These are phyloP conservation scores for Oryzias sinensis DNA, from an alignment of 2,797 vertebrate genomes.

Conservation along the genomic window DNA sequence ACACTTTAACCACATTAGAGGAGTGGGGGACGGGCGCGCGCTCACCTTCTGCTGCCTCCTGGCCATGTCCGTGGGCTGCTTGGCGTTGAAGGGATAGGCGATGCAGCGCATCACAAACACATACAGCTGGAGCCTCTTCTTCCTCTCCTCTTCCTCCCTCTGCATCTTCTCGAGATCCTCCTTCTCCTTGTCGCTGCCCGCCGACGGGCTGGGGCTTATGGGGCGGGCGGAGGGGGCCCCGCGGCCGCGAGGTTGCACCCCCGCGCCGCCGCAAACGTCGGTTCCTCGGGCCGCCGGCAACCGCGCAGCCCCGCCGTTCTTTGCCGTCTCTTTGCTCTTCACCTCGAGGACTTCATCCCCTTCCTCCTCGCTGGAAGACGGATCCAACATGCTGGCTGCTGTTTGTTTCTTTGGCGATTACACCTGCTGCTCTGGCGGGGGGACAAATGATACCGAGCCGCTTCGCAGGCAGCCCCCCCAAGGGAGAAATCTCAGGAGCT, in stretches of 20 bases:
- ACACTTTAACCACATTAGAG: too few species aligned
- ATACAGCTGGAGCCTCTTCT: conserved; percentile 95
- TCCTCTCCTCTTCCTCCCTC: conserved; percentile 93
- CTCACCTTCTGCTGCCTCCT: conserved; percentile 97
- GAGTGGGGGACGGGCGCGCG: not conserved
- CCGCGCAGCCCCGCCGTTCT: conserved; percentile 73
- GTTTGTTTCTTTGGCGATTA: conserved; percentile 3
- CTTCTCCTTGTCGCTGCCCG: conserved; percentile 94
- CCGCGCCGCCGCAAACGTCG: conserved; percentile 73
- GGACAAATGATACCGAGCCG: conserved; percentile 24
- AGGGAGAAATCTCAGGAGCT: too few species aligned
- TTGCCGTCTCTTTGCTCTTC: conserved; percentile 85
- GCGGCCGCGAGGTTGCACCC: conserved; percentile 83
- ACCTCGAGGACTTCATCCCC: conserved; percentile 90
- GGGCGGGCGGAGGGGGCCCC: conserved; percentile 18
- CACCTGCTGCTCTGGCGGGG: conserved; percentile 15
- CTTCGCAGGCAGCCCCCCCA: not conserved
- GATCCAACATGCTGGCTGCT: conserved; percentile 87
- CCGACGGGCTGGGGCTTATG: conserved; percentile 88
- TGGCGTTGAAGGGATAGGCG: conserved; percentile 96
- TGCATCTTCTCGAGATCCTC: conserved; percentile 95
- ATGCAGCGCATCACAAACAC: conserved; percentile 99
- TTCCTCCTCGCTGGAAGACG: conserved; percentile 96
- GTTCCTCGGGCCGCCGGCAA: conserved; percentile 84
- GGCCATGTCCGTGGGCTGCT: conserved; percentile 98